These are phyloP conservation scores for Drosophila meridionalis DNA, from an alignment of 2,888 invertebrate species.

Conservation along the genomic window DNA sequence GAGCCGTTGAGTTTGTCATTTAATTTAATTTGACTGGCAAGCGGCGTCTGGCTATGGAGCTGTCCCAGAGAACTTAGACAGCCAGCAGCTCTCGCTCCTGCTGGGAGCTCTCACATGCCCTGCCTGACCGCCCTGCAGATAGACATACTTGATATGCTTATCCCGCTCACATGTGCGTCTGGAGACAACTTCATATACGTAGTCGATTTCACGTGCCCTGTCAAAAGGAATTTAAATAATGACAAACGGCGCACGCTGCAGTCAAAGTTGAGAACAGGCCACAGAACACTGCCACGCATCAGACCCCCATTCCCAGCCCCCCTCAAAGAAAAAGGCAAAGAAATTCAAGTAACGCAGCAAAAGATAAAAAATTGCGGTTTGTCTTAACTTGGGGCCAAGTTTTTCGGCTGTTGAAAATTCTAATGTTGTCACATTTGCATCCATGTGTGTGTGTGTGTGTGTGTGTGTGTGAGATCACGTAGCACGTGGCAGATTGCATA, in stretches of 20 bases:
- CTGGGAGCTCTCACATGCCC: not conserved
- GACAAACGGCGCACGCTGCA: conserved; percentile 81
- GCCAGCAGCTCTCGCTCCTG: not conserved
- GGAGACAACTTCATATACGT: conserved; percentile 71
- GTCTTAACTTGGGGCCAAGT: conserved; percentile 58
- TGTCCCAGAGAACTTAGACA: conserved; percentile 43
- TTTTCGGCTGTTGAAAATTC: conserved; percentile 82
- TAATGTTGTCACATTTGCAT: conserved; percentile 82
- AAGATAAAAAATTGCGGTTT: conserved; percentile 75
- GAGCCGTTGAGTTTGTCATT: conserved; percentile 78
- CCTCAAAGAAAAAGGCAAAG: conserved; percentile 13
- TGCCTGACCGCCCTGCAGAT: conserved; percentile 50
- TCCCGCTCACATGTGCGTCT: conserved; percentile 60
- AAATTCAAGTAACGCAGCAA: conserved; percentile 25
- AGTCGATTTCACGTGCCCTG: conserved; percentile 73
- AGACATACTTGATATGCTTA: conserved; percentile 57
- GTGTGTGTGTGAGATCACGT: conserved; percentile 64
- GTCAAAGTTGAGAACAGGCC: conserved; percentile 61
- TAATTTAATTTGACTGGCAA: conserved; percentile 80
- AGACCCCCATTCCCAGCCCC: not conserved
- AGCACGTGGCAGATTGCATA: conserved; percentile 78
- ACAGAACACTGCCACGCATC: not conserved
- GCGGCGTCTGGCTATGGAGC: conserved; percentile 48
- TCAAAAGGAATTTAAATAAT: conserved; percentile 83
- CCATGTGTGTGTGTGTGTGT: conserved; percentile 25